Base-by-base conservation (phyloP, 2,113 vertebrate genomes). In the Acanthisitta chloris region DNA sequence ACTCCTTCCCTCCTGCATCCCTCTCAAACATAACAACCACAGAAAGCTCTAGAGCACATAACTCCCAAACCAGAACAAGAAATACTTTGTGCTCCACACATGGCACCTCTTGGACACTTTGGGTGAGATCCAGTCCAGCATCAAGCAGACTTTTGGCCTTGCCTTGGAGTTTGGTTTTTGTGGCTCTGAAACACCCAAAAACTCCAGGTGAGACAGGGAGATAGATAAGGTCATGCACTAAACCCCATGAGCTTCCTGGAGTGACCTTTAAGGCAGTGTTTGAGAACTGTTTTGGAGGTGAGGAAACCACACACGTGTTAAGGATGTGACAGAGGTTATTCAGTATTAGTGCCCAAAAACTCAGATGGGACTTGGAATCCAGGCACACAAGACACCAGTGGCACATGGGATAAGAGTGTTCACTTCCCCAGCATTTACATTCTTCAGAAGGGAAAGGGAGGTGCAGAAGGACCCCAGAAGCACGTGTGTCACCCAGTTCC, bases 191-290 rank as follows among this genome's bases (percentile, higher is more conserved):
- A 61, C 49, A 86, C 33, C 23, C 51, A 69, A 12, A 43, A 48
- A 49, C 9, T 28, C 1, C 2, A 62, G 12, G 19, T 19, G 26
- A 81, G 55, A n/a, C 10, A 78, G 28, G 18, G 43, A 28, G 19
- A 17, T 0, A 3, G 29, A 42, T 12, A 43, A 43, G 10, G 29
- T 58, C n/a, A 10, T 1, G 0, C n/a, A 31, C n/a, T 31, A 78
- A 92, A 66, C 14, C 31, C 65, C 6, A 6, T 1, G 2, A 40
- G 20, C 48, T 54, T 79, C 43, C 18, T 61, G 31, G 16, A 57
- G 8, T 0, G 4, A 24, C 11, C 40, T 61, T 81, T 78, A n/a
- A 85, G 51, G 78, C 33, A 54, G 34, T 0, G 0, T 42, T 38
- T 20, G 38, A 67, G 19, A 84, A 77, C n/a, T 52, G 8, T 34